Percentiles rank a stretch among this genome's conserved stretches.
Conservation (phyloP, 2,797 vertebrate species). For the Lophius americanus region DNA sequence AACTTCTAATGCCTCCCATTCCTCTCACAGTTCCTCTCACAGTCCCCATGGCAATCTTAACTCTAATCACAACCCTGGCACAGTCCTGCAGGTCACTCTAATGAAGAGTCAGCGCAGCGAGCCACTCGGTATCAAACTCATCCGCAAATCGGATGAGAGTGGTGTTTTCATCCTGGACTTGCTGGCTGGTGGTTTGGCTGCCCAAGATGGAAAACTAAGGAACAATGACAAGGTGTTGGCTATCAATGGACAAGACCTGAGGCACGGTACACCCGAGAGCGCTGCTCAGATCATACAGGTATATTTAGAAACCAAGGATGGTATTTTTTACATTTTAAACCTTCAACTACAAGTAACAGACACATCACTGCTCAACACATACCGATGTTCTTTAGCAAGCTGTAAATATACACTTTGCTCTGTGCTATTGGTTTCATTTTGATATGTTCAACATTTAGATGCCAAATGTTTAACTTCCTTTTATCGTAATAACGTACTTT, state of each 20-base stretch:
- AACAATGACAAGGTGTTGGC: conserved; percentile 92
- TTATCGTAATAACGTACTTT: not conserved
- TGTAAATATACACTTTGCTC: not conserved
- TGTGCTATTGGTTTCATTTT: not conserved
- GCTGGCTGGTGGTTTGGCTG: conserved; percentile 89
- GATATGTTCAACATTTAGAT: conserved; percentile 1
- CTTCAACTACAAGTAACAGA: not conserved
- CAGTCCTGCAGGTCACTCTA: conserved; percentile 89
- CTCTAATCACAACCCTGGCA: conserved; percentile 69
- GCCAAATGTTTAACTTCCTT: not conserved
- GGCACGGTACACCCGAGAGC: conserved; percentile 91
- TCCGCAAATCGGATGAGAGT: conserved; percentile 89
- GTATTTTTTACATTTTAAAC: not conserved
- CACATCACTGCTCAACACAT: not conserved
- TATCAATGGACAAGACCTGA: conserved; percentile 92
- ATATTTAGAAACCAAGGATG: conserved; percentile 1
- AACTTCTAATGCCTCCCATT: conserved; percentile 59
- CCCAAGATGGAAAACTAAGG: conserved; percentile 89
- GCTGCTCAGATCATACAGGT: conserved; percentile 96
- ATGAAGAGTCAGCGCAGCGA: conserved; percentile 88
- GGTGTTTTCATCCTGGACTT: conserved; percentile 93
- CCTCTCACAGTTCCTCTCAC: conserved; percentile 49
- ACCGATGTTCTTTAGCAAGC: not conserved
- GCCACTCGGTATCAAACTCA: conserved; percentile 92
- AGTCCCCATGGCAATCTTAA: conserved; percentile 64